Conservation (phyloP, 2,888 invertebrate species). For the Dasysyrphus tricinctus region DNA sequence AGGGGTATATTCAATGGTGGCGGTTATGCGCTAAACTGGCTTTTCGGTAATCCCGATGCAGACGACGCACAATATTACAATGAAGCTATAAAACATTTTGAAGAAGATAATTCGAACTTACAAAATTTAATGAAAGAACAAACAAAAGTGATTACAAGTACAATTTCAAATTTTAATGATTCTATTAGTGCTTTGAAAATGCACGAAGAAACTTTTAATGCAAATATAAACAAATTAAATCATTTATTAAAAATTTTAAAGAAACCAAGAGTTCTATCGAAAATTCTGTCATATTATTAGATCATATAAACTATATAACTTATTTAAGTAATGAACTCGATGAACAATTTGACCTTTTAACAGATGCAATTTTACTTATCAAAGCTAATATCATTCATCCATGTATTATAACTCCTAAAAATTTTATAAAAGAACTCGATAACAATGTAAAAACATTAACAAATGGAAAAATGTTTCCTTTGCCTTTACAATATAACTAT, state of each 20-base stretch:
- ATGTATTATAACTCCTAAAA: not conserved
- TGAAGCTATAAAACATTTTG: no score
- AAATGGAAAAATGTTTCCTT: conserved; percentile 11
- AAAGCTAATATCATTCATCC: not conserved
- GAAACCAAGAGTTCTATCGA: conserved; percentile 10
- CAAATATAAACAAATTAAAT: no score
- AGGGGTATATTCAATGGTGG: no score
- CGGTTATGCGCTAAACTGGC: no score
- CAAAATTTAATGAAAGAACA: no score
- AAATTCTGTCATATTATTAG: not conserved
- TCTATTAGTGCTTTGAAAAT: conserved; percentile 16
- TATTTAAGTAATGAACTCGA: conserved; percentile 16
- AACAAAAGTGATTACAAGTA: no score
- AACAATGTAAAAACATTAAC: conserved; percentile 8
- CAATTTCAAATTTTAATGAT: not conserved
- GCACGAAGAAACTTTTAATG: not conserved
- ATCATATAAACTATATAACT: conserved; percentile 8
- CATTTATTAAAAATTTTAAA: no score
- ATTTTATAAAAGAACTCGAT: conserved; percentile 11
- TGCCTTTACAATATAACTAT: conserved; percentile 18
- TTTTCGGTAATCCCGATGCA: no score
- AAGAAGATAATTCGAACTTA: no score
- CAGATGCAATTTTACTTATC: conserved; percentile 14
- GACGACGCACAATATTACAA: no score
- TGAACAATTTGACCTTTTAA: conserved; percentile 7